phyloP scores from a whole-genome alignment of 2,797 vertebrate species.

The Acipenser transmontanus region DNA sequence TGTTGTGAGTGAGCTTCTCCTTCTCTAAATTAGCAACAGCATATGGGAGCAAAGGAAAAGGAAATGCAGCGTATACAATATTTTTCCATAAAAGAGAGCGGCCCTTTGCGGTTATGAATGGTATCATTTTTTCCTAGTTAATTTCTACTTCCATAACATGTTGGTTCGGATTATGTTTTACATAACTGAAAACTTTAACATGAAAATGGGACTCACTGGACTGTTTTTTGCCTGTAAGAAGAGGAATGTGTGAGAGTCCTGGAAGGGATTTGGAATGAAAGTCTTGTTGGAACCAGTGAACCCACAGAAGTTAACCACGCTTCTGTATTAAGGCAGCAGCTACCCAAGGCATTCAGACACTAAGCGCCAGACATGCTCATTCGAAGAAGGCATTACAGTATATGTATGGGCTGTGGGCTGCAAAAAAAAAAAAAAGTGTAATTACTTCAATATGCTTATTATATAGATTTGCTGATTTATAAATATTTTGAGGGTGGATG shows the following conservation, averaged over 20 bases:
- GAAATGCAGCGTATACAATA: conserved; percentile 36
- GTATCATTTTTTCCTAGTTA: conserved; percentile 17
- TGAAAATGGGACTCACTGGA: conserved; percentile 11
- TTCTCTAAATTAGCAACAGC: conserved; percentile 13
- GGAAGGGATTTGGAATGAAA: conserved; percentile 7
- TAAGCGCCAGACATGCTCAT: conserved; percentile 9
- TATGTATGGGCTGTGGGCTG: conserved; percentile 28
- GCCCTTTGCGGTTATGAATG: conserved; percentile 32
- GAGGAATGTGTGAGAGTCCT: conserved; percentile 16
- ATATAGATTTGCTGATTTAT: conserved; percentile 36
- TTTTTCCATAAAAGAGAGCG: conserved; percentile 42
- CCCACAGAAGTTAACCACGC: conserved; percentile 2
- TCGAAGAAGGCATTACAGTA: conserved; percentile 7
- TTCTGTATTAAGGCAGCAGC: background rate
- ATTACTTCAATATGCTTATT: conserved; percentile 37
- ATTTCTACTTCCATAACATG: conserved; percentile 21
- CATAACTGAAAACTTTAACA: conserved; percentile 18
- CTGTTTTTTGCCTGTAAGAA: conserved; percentile 13
- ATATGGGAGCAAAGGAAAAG: conserved; percentile 3
- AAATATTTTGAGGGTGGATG: conserved; percentile 33
- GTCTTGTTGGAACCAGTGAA: conserved; percentile 11
- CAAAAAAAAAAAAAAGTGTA: conserved; percentile 31
- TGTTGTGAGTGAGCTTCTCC: conserved; percentile 8
- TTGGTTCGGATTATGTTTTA: conserved; percentile 12
- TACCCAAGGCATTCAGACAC: conserved; percentile 2